phyloP scores from a whole-genome alignment of 2,113 vertebrate species.

The Phoxinus phoxinus region DNA sequence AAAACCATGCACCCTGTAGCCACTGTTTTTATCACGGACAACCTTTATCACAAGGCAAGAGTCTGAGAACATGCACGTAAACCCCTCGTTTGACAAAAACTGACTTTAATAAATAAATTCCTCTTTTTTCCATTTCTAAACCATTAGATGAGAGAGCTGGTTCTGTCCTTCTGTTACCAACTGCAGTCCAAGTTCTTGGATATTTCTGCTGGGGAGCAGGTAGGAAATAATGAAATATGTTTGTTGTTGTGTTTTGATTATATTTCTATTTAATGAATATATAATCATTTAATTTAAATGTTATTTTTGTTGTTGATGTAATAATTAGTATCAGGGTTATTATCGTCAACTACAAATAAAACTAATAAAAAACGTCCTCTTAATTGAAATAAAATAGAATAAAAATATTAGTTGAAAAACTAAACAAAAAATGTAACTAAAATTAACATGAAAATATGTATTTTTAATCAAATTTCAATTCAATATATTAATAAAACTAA shows the following conservation, averaged over 20 bases:
- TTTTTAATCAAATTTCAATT: no score
- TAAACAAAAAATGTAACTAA: no score
- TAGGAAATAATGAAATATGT: conserved; percentile 56
- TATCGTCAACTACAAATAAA: no score
- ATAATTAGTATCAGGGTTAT: no score
- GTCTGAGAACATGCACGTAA: neutral
- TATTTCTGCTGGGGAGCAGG: conserved; percentile 88
- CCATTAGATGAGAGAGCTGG: conserved; percentile 86
- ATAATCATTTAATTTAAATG: no score
- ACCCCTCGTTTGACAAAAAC: neutral
- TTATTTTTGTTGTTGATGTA: no score
- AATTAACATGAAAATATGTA: no score
- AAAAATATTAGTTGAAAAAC: no score
- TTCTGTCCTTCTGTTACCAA: conserved; percentile 88
- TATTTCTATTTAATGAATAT: no score
- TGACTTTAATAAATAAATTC: neutral
- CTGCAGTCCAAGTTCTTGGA: conserved; percentile 94
- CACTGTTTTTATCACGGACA: conserved; percentile 75
- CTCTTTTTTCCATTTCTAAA: neutral
- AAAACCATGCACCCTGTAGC: conserved; percentile 61
- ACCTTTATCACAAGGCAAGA: conserved; percentile 86
- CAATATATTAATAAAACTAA: neutral
- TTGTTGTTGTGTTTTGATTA: neutral
- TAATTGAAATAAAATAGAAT: no score
- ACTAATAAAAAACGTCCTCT: no score